Evolutionary conservation across 1,140 invertebrate genomes (phyloP), one percentile per base, ranked within the genome.

Genomic region (Drosophila jambulina): DNA sequence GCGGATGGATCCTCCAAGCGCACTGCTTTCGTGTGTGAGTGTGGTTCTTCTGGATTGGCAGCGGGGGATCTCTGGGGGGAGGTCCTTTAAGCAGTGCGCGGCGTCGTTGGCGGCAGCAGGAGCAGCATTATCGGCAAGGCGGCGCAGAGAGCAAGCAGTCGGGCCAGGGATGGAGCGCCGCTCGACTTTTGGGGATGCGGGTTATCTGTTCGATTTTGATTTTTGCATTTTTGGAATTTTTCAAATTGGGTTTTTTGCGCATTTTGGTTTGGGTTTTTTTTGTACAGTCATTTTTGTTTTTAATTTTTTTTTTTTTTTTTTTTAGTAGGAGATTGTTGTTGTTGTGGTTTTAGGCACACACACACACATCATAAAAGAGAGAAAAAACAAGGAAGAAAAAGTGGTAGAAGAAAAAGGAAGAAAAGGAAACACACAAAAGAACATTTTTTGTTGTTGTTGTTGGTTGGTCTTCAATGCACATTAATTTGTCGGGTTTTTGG

Each of bases 331-430:
- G 46, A 23, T 42, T 68, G 74, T 86, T 70, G 48, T 57, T 49
- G 62, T 67, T 76, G 56, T 75, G 45, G 57, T 75, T 76, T 67
- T 75, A 49, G 60, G 53, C 69, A 75, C 82, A 75, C 56, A 85
- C 54, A 83, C 82, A 88, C 85, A 85, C 81, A 88, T 82, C 85
- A 63, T 85, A 88, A 85, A 88, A 88, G 86, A 88, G 84, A 88
- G 85, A 88, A 90, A 83, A 90, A 85, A 82, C 63, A 81, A 86
- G 78, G 74, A 79, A 88, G 75, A 69, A 91, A 88, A 90, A 90
- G 85, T 90, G 80, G 86, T 88, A 88, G 85, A 88, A 88, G 85
- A 88, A 91, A 88, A 85, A 90, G 85, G 85, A 88, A 88, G 85
- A 88, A 88, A 88, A 88, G 84, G 86, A 91, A 90, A 90, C 85